Evolutionary conservation across 2,797 vertebrate genomes (phyloP).

Genomic region (Enteromius anoplus): DNA sequence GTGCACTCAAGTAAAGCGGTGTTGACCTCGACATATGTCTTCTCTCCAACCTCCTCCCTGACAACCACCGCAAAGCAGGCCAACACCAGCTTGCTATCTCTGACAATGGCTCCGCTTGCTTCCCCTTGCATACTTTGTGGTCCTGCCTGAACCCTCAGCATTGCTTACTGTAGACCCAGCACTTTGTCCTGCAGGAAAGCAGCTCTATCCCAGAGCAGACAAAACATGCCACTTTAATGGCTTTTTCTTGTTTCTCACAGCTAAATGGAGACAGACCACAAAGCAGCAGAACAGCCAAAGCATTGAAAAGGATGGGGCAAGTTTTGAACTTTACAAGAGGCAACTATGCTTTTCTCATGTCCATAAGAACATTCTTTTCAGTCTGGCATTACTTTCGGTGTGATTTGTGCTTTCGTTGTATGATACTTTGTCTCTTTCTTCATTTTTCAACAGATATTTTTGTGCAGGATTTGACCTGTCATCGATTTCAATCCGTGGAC

Average conservation of each 20-base stretch:
- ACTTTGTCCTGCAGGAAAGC: conserved; percentile 39
- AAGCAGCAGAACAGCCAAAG: conserved; percentile 21
- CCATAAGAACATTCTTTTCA: conserved; percentile 9
- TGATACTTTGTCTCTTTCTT: conserved; percentile 10
- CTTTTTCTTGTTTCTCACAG: conserved; percentile 51
- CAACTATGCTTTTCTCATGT: conserved; percentile 13
- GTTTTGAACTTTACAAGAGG: conserved; percentile 40
- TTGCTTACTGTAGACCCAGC: conserved; percentile 36
- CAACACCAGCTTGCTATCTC: conserved; percentile 30
- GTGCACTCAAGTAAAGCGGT: conserved; percentile 38
- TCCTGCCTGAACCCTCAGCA: conserved; percentile 11
- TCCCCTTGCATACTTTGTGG: conserved; percentile 22
- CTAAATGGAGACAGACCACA: conserved; percentile 32
- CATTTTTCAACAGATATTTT: conserved; percentile 33
- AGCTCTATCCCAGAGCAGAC: conserved; percentile 13
- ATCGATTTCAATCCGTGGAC: conserved; percentile 28
- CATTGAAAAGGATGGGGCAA: conserved; percentile 31
- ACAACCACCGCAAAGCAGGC: conserved; percentile 39
- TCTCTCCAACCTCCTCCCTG: conserved; percentile 33
- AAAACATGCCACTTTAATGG: conserved; percentile 55
- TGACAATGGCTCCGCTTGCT: conserved; percentile 20
- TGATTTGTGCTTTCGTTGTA: conserved; percentile 19
- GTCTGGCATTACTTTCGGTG: not conserved
- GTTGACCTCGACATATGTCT: conserved; percentile 36
- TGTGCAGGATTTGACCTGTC: conserved; percentile 9